Percentiles rank a stretch among this genome's conserved stretches.
phyloP scores from a whole-genome alignment of 2,113 vertebrate species.

The Meles meles region DNA sequence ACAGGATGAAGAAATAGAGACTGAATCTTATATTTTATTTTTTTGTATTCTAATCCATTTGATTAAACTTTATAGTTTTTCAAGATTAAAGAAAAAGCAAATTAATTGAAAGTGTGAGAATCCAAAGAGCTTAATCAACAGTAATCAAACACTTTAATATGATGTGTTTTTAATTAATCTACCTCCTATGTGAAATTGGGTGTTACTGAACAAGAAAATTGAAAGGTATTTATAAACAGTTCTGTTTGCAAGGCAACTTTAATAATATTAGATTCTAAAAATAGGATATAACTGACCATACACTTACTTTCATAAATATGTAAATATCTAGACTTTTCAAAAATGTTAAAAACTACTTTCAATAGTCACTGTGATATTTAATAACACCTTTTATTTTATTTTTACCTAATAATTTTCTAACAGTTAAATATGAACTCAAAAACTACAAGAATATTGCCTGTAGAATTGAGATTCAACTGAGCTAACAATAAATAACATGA shows the following conservation, averaged over 20 bases:
- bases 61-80: not conserved
- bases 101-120: not conserved
- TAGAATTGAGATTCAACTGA: not conserved
- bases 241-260: not conserved
- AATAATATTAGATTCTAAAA: not conserved
- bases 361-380: not conserved
- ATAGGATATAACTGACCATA: not conserved
- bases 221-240: not conserved
- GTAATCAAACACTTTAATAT: not conserved
- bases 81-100: not conserved
- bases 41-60: not conserved
- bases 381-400: not conserved
- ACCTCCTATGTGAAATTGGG: not conserved
- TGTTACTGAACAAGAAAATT: not conserved
- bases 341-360: not conserved
- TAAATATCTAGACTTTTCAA: not conserved
- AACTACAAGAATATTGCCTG: not conserved
- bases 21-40: not conserved
- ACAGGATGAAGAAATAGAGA: not conserved
- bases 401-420: not conserved
- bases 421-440: not conserved
- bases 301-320: not conserved
- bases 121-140: not conserved
- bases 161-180: not conserved
- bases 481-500: not conserved